Conservation (phyloP, 2,113 vertebrate genomes). For the Callithrix jacchus region DNA sequence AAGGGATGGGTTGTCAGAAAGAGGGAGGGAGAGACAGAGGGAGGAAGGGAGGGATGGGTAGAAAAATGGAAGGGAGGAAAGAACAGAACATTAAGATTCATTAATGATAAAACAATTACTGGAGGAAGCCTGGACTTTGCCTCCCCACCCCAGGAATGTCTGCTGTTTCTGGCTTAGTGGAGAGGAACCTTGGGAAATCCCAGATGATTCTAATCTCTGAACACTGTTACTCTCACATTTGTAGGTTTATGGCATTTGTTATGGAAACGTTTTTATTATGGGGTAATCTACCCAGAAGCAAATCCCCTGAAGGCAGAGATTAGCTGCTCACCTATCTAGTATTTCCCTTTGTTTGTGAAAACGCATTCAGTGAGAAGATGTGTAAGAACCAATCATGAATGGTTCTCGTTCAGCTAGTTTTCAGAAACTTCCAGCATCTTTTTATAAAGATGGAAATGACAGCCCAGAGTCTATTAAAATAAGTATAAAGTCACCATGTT, state of each 20-base stretch:
- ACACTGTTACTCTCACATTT: neutral
- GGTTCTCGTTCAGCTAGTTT: slow-evolving; percentile 50
- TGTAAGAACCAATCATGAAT: slow-evolving; percentile 49
- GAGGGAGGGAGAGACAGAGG: neutral
- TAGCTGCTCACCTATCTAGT: neutral
- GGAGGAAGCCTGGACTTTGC: neutral
- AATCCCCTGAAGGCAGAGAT: neutral
- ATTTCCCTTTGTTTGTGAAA: slow-evolving; percentile 25
- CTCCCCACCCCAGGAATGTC: too few species aligned
- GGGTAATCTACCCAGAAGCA: neutral
- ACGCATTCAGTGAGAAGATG: neutral
- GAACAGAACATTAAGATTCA: neutral
- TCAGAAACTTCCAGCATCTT: slow-evolving; percentile 64
- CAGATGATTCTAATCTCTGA: neutral
- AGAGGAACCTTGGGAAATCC: neutral
- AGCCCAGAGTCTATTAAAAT: slow-evolving; percentile 74
- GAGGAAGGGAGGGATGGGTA: neutral
- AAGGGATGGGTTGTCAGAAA: accelerated
- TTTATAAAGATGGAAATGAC: slow-evolving; percentile 73
- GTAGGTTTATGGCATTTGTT: neutral
- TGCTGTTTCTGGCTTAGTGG: neutral
- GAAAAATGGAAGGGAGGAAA: neutral
- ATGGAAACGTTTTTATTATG: neutral
- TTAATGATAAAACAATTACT: neutral
- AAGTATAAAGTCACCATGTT: slow-evolving; percentile 67